Evolutionary conservation across 1,140 invertebrate species (phyloP), one percentile per base, ranked within the genome.

Genomic region (Fopius arisanus): DNA sequence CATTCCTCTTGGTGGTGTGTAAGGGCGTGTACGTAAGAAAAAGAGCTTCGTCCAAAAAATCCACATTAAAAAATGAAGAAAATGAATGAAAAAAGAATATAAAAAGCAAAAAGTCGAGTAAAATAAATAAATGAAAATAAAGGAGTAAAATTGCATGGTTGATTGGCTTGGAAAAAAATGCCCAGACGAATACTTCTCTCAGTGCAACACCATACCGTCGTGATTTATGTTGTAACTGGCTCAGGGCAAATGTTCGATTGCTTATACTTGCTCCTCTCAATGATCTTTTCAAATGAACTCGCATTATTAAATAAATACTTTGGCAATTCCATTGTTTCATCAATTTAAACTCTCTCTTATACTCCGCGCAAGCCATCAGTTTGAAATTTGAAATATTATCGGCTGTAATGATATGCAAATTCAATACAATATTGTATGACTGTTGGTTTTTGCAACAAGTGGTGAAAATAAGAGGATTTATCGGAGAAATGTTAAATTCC

Each of bases 101-200:
- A 33, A 33, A 4, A 9, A 33, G 9, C n/a, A 16, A 67, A 14
- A 67, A 72, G n/a, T 69, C 48, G 70, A 77, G 67, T 69, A 70
- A 72, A 76, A 75, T 69, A 74, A 75, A 78, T 71, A 77, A 72
- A 74, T 72, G 74, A 77, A 59, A 59, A 59, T 59, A 28, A 59
- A 23, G 2, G 14, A 59, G 54, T 59, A 14, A 59, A 28, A 59
- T 28, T 59, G 54, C 23, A 59, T 59, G 77, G 83, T 76, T 85
- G 83, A 85, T 85, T 85, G 84, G 82, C 77, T 81, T 69, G 72
- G 76, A 80, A 84, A 84, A 81, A 81, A 83, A 77, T 76, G 78
- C 72, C 76, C 70, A 78, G 78, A 79, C 80, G 79, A 74, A 68
- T 70, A 67, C 54, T 28, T 59, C 54, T 59, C 54, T 59, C 54